phyloP scores from a whole-genome alignment of 2,113 vertebrate genomes.

The Daboia siamensis region DNA sequence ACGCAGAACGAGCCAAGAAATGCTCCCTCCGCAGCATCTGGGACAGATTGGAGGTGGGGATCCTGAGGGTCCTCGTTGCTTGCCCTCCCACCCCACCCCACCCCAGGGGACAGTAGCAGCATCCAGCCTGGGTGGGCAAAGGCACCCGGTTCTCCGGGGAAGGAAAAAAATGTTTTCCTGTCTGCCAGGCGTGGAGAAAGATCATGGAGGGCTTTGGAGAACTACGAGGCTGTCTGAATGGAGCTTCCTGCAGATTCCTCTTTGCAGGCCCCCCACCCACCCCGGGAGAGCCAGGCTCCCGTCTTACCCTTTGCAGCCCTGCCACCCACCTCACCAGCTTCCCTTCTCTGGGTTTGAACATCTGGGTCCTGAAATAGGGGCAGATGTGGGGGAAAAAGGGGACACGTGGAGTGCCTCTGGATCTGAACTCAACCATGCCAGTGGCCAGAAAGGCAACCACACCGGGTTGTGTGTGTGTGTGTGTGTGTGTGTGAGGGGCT shows the following conservation, averaged over 20 bases:
- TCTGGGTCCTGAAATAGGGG: background rate
- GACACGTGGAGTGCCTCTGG: background rate
- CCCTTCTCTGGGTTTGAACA: background rate
- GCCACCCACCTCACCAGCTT: background rate
- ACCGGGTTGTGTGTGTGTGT: too few relatives aligned
- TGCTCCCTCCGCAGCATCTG: background rate
- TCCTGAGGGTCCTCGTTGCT: background rate
- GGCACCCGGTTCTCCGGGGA: background rate
- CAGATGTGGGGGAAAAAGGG: background rate
- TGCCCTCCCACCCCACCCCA: too few relatives aligned
- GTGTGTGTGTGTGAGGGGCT: too few relatives aligned
- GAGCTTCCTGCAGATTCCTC: background rate
- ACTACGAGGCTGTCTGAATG: background rate
- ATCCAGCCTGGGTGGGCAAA: background rate
- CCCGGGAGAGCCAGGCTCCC: too few relatives aligned
- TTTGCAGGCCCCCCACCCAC: background rate
- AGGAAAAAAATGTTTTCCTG: background rate
- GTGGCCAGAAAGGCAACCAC: background rate
- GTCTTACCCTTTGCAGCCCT: too few relatives aligned
- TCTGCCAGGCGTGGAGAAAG: background rate
- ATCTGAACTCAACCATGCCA: background rate
- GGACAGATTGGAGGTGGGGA: background rate
- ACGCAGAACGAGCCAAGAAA: too few relatives aligned
- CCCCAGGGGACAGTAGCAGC: background rate
- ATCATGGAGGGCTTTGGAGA: background rate